Base-by-base conservation (phyloP, 2,888 invertebrate species). In the Gymnosoma rotundatum region DNA sequence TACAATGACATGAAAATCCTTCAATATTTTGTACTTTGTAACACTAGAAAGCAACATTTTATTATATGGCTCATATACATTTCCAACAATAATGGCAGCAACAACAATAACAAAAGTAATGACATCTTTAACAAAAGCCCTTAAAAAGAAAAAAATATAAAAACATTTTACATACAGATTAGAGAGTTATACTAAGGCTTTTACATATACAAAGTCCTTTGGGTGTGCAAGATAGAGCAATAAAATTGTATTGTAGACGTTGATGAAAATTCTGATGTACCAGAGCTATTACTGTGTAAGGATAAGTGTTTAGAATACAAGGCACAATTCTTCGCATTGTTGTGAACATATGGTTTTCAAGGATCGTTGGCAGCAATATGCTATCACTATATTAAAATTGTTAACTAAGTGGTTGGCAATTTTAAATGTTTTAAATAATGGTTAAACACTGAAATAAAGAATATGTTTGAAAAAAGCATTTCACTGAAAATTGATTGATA, bases 1-100 rank as follows among this genome's bases (percentile, higher is more conserved):
- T 78, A 38, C 42, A 63, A 63, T 61, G 72, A 56, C 73, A 78
- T 21, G 67, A 73, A 83, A 78, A 83, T 83, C 78, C 69, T 67
- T 78, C 78, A 78, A 78, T 78, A 73, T 69, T 78, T 69, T 73
- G 21, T 76, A 20, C 32, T 42, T 52, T 72, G 20, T 45, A 45
- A 76, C 60, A 82, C 42, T 66, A 56, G 76, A 58, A 74, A 42
- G 18, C 50, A 52, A 69, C 60, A 78, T 61, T 52, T 50, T 69
- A 52, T 61, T 61, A 48, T 7, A 66, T 45, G 36, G 20, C 21
- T 9, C 32, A 74, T 54, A 25, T 18, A 42, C 42, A 63, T 63
- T 52, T n/a, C 2, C 48, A 58, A 20, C 25, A 73, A 42, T 14
- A 52, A 18, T 50, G 61, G 36, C n/a, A 56, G 18, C 14, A 64